Evolutionary conservation across 2,113 vertebrate species (phyloP).

Genomic region (Xenus cinereus): DNA sequence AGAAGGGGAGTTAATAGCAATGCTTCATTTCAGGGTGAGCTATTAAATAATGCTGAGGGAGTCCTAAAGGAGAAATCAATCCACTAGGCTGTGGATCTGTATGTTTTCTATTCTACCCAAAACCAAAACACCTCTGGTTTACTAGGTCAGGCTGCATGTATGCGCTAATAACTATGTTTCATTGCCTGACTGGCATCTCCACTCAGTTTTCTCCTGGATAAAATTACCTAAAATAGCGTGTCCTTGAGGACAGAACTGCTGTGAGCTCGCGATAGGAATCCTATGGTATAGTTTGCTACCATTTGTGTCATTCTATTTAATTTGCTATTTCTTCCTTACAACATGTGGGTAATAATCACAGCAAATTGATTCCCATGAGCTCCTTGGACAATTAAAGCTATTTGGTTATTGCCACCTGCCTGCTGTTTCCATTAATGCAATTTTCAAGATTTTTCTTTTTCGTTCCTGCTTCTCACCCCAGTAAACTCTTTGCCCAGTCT

Average conservation of each 20-base stretch:
- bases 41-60: background rate
- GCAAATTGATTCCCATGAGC: constrained; percentile 58
- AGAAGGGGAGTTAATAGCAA: background rate
- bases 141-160: background rate
- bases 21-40: background rate
- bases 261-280: background rate
- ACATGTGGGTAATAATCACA: constrained; percentile 54
- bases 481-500: constrained; percentile 5
- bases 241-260: constrained; percentile 34
- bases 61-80: background rate
- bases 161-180: background rate
- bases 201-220: background rate
- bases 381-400: constrained; percentile 57
- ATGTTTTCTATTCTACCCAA: background rate
- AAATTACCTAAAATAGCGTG: background rate
- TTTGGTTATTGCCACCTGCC: constrained; percentile 63
- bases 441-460: background rate
- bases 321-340: constrained; percentile 47
- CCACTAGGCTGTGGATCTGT: background rate
- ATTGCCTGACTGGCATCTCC: background rate
- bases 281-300: constrained; percentile 24
- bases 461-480: constrained; percentile 14
- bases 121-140: background rate
- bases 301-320: constrained; percentile 41
- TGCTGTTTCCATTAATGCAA: constrained; percentile 59